Evolutionary conservation across 2,888 invertebrate species (phyloP), one percentile per base, ranked within the genome.

Genomic region (Scaptodrosophila latifasciaeformis): DNA sequence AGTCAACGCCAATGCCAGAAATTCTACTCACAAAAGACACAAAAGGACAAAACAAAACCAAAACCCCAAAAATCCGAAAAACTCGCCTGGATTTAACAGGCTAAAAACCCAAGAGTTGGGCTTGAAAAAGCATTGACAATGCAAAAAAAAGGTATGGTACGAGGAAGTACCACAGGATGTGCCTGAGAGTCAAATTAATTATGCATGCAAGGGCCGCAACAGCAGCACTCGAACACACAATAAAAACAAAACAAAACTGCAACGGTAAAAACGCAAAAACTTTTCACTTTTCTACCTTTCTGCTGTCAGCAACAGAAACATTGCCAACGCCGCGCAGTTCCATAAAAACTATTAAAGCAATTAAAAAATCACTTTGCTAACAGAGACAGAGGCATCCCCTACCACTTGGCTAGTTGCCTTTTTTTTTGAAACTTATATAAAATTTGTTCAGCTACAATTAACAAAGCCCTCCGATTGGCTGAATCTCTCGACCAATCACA

Each of bases 101-200:
- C 12, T 10, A 6, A 34, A 46, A 54, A 42, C 44, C 39, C 40
- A 17, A 39, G 47, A 30, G 45, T 27, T 10, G 31, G 31, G 31
- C 1, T 9, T 2, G 34, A n/a, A n/a, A n/a, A n/a, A 44, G 17
- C 43, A 39, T 48, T 42, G 48, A 34, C 49, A 44, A 13, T 48
- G 51, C 42, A 34, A 34, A 51, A 44, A 57, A 56, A 47, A 62
- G 47, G 50, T 31, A 50, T n/a, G n/a, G n/a, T n/a, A n/a, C n/a
- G n/a, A n/a, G n/a, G n/a, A n/a, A n/a, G n/a, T n/a, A 45, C 53
- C 51, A 59, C 62, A 50, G 47, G 40, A 52, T 19, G 37, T 49
- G 34, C 59, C 74, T 76, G 74, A 79, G 79, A 76, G 77, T 71
- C 56, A 65, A 78, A 80, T 81, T 76, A 79, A 81, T 78, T 81